Percentiles rank a stretch among this genome's conserved stretches.
Conservation (phyloP, 2,888 invertebrate species). For the Noctua pronuba region DNA sequence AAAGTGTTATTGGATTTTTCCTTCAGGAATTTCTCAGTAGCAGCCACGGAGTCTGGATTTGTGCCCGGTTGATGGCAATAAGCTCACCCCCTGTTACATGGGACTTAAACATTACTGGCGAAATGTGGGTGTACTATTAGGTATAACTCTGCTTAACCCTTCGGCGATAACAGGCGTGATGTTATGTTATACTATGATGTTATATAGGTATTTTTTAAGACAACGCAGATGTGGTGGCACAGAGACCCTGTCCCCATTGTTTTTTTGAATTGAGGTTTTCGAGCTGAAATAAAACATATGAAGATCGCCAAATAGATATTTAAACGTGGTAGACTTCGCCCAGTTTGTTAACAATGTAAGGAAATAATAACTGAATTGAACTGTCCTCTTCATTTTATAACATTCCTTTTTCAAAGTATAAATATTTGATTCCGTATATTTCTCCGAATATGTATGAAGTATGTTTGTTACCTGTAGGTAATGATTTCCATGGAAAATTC, state of each 20-base stretch:
- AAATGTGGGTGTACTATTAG: too few relatives aligned
- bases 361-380: too few relatives aligned
- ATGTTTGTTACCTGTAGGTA: neutral
- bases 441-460: neutral
- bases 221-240: neutral
- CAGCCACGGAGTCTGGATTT: too few relatives aligned
- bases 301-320: neutral
- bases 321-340: neutral
- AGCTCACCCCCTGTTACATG: too few relatives aligned
- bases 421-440: neutral
- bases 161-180: too few relatives aligned
- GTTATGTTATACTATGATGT: neutral
- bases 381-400: neutral
- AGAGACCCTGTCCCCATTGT: neutral
- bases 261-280: neutral
- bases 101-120: too few relatives aligned
- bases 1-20: too few relatives aligned
- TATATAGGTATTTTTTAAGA: neutral
- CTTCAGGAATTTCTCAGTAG: too few relatives aligned
- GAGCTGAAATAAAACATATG: neutral
- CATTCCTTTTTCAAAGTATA: neutral
- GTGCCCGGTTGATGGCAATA: too few relatives aligned
- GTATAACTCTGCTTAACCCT: too few relatives aligned
- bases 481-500: neutral
- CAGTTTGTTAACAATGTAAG: neutral